Evolutionary conservation across 2,888 invertebrate genomes (phyloP).

Genomic region (Sipha maydis): DNA sequence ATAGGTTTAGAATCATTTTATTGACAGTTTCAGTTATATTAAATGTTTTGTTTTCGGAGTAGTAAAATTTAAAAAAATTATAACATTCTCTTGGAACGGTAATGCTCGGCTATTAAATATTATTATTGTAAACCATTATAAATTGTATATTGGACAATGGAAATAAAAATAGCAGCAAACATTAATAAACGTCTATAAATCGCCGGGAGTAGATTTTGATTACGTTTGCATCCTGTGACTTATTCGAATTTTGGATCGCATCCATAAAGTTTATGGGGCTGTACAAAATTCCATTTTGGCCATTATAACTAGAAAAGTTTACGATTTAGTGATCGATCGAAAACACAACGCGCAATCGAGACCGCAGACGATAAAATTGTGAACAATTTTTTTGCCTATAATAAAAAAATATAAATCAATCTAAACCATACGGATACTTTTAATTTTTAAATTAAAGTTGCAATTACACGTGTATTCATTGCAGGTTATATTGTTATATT

Average conservation of each 20-base stretch:
- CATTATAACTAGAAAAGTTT: constrained; percentile 18
- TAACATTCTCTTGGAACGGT: not conserved
- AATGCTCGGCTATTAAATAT: not conserved
- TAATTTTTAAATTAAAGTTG: not conserved
- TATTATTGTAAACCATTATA: not conserved
- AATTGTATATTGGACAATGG: not conserved
- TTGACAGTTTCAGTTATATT: not conserved
- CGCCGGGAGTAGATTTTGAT: not conserved
- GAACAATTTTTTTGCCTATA: not conserved
- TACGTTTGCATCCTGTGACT: constrained; percentile 19
- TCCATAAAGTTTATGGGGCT: constrained; percentile 41
- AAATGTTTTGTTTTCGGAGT: not conserved
- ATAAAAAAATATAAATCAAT: not conserved
- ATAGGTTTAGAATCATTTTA: not conserved
- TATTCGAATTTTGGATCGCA: constrained; percentile 37
- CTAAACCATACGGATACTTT: not conserved
- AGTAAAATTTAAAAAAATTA: not conserved
- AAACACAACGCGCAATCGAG: not conserved
- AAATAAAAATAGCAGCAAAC: not conserved
- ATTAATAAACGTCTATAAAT: constrained; percentile 8
- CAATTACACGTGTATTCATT: no score
- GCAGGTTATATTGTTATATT: not conserved
- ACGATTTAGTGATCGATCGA: constrained; percentile 24
- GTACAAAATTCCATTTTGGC: constrained; percentile 12
- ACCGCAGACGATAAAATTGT: not conserved